phyloP scores from a whole-genome alignment of 2,797 vertebrate genomes.

The Neomorphus geoffroyi region DNA sequence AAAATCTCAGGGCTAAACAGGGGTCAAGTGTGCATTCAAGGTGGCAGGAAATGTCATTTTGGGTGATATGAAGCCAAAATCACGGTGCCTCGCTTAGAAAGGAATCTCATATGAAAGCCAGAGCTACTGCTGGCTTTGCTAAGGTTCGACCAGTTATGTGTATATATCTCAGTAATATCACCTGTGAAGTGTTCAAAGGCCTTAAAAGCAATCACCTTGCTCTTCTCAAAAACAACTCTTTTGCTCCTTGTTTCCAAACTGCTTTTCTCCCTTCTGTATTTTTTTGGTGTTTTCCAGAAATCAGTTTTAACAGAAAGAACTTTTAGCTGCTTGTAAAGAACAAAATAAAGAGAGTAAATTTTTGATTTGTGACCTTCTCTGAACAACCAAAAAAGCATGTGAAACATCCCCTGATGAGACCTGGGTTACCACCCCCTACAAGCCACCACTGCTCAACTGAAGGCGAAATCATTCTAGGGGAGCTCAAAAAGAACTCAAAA shows the following conservation, averaged over 20 bases:
- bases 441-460: not conserved
- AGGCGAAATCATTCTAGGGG: not conserved
- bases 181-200: not conserved
- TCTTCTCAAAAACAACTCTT: not conserved
- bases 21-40: not conserved
- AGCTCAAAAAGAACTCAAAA: not conserved
- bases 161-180: accelerated
- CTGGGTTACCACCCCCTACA: not conserved
- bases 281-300: not conserved
- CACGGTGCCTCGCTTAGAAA: accelerated
- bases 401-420: not conserved
- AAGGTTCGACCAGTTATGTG: not conserved
- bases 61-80: not conserved
- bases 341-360: not conserved
- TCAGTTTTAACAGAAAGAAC: not conserved
- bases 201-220: not conserved
- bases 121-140: not conserved
- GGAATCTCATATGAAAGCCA: not conserved
- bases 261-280: not conserved
- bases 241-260: not conserved
- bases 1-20: not conserved
- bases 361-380: not conserved
- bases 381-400: not conserved
- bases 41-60: not conserved
- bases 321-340: not conserved